Conservation (phyloP, 2,113 vertebrate genomes). For the Erythrolamprus reginae region DNA sequence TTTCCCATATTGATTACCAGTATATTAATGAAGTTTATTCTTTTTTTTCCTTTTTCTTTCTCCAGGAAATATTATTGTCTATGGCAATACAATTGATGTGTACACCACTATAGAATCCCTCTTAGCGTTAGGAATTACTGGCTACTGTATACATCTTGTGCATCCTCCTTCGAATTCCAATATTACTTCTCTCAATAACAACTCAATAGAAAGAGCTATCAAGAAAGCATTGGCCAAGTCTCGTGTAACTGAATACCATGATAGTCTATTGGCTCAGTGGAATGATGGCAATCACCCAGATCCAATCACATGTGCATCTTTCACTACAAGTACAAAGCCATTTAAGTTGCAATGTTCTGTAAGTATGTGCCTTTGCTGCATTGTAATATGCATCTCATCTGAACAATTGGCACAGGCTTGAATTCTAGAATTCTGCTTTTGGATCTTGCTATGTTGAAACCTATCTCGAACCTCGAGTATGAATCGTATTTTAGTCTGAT, state of each 20-base stretch:
- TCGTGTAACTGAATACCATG: conserved; percentile 61
- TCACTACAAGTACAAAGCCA: conserved; percentile 62
- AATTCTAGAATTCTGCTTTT: neutral
- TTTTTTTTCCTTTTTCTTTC: conserved; percentile 8
- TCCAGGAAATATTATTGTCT: conserved; percentile 82
- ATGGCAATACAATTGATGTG: conserved; percentile 80
- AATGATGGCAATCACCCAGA: conserved; percentile 60
- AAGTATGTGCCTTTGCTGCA: conserved; percentile 51
- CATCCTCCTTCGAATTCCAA: conserved; percentile 53
- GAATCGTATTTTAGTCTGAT: neutral
- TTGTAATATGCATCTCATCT: neutral
- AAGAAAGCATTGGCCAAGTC: conserved; percentile 49
- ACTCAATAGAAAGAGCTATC: conserved; percentile 56
- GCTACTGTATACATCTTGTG: conserved; percentile 76
- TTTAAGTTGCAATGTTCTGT: conserved; percentile 78
- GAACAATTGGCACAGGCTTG: neutral
- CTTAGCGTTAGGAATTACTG: conserved; percentile 73
- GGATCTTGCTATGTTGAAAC: neutral
- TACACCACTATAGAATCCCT: conserved; percentile 78
- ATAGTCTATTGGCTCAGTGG: conserved; percentile 75
- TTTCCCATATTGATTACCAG: conserved; percentile 63
- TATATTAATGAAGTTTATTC: conserved; percentile 58
- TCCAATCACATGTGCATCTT: conserved; percentile 71
- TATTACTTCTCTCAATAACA: conserved; percentile 65
- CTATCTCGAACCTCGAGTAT: neutral